Evolutionary conservation across 2,113 vertebrate genomes (phyloP).

Genomic region (human (Homo sapiens)): GRCh38 chr5:143106001-143106500

Average conservation of each 20-base stretch:
- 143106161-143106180: not conserved
- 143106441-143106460: not conserved
- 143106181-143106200: not conserved
- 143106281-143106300: constrained; percentile 27
- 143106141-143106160: not conserved
- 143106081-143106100: not conserved
- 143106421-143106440: constrained; percentile 39
- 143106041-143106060: not conserved
- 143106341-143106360: constrained; percentile 56
- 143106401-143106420: constrained; percentile 46
- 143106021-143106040: not conserved
- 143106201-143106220: not conserved
- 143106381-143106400: not conserved
- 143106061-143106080: not conserved
- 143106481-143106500: too few relatives aligned
- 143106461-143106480: not conserved
- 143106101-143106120: not conserved
- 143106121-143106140: constrained; percentile 33
- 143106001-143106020: not conserved
- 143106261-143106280: constrained; percentile 42
- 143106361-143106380: constrained; percentile 21
- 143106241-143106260: not conserved
- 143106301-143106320: not conserved
- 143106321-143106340: constrained; percentile 14
- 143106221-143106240: not conserved